phyloP scores from a whole-genome alignment of 2,888 invertebrate species.

The Acleris emargana region DNA sequence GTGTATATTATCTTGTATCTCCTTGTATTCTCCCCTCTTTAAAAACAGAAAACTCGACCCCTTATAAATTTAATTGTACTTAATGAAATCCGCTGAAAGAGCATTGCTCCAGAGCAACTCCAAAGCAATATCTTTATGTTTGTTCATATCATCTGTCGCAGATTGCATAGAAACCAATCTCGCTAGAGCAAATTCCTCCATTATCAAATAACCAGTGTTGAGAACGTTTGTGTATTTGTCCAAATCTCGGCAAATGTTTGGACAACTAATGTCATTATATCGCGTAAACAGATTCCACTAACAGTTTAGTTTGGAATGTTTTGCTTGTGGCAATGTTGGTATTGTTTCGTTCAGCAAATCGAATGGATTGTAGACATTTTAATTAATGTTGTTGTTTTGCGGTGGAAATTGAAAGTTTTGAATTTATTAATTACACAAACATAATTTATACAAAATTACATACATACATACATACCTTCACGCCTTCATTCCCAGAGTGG shows the following conservation, averaged over 20 bases:
- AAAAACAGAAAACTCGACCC: not conserved
- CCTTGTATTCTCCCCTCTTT: no score
- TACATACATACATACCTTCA: no score
- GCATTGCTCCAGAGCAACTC: not conserved
- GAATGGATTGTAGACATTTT: slow-evolving; percentile 18
- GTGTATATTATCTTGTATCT: no score
- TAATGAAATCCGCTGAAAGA: not conserved
- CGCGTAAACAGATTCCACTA: slow-evolving; percentile 49
- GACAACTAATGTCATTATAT: slow-evolving; percentile 58
- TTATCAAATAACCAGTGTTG: slow-evolving; percentile 31
- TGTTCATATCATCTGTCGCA: not conserved
- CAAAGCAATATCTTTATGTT: not conserved
- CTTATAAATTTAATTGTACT: not conserved
- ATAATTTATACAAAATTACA: no score
- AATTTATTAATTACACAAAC: no score
- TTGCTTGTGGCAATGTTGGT: slow-evolving; percentile 24
- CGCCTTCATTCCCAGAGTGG: no score
- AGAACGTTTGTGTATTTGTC: slow-evolving; percentile 43
- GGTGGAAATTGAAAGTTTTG: no score
- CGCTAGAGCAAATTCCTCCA: slow-evolving; percentile 26
- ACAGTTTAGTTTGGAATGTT: slow-evolving; percentile 27
- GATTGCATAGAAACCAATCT: slow-evolving; percentile 17
- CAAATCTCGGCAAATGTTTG: slow-evolving; percentile 50
- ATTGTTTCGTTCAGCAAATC: slow-evolving; percentile 17
- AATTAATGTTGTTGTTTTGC: no score